phyloP scores from a whole-genome alignment of 2,113 vertebrate genomes.

The Centropus bengalensis region DNA sequence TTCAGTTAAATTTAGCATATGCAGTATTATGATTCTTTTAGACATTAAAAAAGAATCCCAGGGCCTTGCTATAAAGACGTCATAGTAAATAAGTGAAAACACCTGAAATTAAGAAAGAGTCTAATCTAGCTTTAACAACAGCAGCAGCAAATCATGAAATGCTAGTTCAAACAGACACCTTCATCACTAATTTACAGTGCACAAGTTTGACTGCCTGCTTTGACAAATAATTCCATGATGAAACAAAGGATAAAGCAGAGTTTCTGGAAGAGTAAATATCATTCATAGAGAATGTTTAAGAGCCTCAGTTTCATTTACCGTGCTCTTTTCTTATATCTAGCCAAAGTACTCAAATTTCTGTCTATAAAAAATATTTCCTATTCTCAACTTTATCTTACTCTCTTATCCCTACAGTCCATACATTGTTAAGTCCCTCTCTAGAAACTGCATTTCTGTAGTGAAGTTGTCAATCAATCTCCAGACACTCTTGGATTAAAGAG shows the following conservation, averaged over 20 bases:
- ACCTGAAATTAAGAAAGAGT: background rate
- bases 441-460: conserved; percentile 22
- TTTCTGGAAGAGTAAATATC: background rate
- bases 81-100: background rate
- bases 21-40: background rate
- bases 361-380: background rate
- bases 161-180: background rate
- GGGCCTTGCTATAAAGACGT: background rate
- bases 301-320: background rate
- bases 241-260: background rate
- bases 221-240: background rate
- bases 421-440: background rate
- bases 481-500: conserved; percentile 15
- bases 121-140: background rate
- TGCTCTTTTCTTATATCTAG: background rate
- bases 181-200: background rate
- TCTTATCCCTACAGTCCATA: background rate
- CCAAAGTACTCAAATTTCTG: background rate
- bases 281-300: background rate
- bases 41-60: background rate
- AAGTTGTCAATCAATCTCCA: conserved; percentile 21
- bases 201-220: background rate
- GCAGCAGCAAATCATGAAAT: background rate
- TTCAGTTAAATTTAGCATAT: background rate
- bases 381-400: background rate